phyloP scores from a whole-genome alignment of 1,140 invertebrate species.

The Dendrolimus kikuchii region DNA sequence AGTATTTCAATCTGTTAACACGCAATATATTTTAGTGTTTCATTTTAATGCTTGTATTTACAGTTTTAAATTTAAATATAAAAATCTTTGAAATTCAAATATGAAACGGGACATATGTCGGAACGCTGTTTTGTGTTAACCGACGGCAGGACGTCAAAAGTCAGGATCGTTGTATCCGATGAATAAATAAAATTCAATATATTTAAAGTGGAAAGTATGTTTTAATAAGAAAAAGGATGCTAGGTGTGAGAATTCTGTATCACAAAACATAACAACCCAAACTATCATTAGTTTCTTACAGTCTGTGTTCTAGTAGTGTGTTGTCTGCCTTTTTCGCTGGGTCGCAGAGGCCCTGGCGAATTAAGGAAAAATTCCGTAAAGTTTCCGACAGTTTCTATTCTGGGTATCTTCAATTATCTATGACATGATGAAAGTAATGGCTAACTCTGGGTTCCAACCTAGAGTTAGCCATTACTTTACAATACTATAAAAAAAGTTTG shows the following conservation, averaged over 20 bases:
- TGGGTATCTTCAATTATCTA: too few species aligned
- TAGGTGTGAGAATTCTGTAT: too few species aligned
- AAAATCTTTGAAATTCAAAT: conserved; percentile 8
- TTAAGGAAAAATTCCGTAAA: too few species aligned
- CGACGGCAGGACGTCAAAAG: conserved; percentile 4
- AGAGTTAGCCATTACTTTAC: too few species aligned
- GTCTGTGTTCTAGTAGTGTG: background rate
- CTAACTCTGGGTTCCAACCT: too few species aligned
- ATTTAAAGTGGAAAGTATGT: background rate
- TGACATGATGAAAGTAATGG: too few species aligned
- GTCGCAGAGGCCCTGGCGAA: too few species aligned
- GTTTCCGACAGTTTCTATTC: too few species aligned
- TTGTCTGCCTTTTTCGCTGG: too few species aligned
- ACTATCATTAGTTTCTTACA: background rate
- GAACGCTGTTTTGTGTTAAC: conserved; percentile 13
- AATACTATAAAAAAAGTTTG: too few species aligned
- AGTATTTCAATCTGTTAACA: too few species aligned
- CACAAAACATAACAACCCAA: background rate
- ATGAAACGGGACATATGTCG: conserved; percentile 13
- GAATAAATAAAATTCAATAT: conserved; percentile 23
- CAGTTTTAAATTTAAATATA: conserved; percentile 9
- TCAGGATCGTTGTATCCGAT: conserved; percentile 16
- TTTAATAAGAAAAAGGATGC: background rate
- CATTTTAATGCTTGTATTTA: background rate
- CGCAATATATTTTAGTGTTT: too few species aligned